Conservation (phyloP, 2,113 vertebrate species). For the Microcebus griseorufus region DNA sequence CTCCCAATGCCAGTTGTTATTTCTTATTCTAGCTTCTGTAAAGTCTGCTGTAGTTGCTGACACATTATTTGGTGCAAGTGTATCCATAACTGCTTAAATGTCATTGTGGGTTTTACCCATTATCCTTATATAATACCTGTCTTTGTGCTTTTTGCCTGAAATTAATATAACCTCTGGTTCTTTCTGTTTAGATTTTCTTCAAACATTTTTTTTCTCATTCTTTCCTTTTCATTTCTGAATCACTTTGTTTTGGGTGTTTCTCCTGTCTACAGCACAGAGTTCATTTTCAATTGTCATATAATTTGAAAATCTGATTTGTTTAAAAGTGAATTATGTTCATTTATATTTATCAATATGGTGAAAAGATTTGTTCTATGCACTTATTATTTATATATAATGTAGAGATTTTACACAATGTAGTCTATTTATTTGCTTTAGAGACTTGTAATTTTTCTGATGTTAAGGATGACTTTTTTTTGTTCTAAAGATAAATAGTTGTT, state of each 20-base stretch:
- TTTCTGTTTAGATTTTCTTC: not conserved
- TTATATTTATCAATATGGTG: not conserved
- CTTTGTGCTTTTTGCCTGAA: not conserved
- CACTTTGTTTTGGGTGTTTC: not conserved
- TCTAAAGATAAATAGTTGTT: not conserved
- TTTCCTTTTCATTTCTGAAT: slow-evolving; percentile 3
- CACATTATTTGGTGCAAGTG: not conserved
- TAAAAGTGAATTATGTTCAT: not conserved
- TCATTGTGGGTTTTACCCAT: not conserved
- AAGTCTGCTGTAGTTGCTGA: not conserved
- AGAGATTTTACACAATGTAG: not conserved
- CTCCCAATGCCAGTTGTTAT: not conserved
- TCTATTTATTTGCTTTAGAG: not conserved
- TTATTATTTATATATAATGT: slow-evolving; percentile 15
- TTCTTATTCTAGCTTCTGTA: not conserved
- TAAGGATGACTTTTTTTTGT: not conserved
- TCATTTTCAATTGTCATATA: not conserved
- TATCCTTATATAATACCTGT: not conserved
- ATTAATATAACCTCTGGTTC: not conserved
- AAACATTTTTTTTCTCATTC: not conserved
- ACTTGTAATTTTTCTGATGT: not conserved
- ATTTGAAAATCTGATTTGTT: not conserved
- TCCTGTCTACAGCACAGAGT: not conserved
- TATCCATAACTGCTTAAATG: not conserved
- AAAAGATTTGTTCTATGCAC: not conserved